A percentile compares a stretch with the other conserved stretches of the same genome.
phyloP scores from a whole-genome alignment of 2,888 invertebrate species.

The Ormyrus nitidulus region DNA sequence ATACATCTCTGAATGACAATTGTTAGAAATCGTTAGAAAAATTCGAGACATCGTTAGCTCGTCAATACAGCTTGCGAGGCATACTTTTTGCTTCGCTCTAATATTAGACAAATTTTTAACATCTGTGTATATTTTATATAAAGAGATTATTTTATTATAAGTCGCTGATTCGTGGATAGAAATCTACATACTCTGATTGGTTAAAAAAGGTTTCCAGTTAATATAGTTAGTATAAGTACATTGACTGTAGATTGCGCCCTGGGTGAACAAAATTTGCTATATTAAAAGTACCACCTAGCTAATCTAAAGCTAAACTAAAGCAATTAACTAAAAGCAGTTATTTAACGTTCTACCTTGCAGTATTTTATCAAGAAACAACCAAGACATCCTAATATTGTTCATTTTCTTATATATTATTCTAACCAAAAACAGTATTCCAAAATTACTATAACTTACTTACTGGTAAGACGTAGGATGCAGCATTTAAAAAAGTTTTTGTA shows the following conservation, averaged over 20 bases:
- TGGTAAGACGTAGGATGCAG: too few species aligned
- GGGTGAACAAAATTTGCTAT: background rate
- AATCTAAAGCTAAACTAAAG: background rate
- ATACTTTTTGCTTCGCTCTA: background rate
- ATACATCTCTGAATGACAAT: background rate
- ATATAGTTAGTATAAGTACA: conserved; percentile 28
- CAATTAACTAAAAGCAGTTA: too few species aligned
- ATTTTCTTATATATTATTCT: too few species aligned
- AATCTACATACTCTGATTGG: conserved; percentile 8
- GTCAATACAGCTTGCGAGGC: background rate
- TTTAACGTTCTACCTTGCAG: too few species aligned
- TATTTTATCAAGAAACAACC: too few species aligned
- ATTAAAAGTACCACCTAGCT: conserved; percentile 1
- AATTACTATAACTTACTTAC: too few species aligned
- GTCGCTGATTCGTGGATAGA: conserved; percentile 6
- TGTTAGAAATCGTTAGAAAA: conserved; percentile 43
- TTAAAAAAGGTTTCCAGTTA: conserved; percentile 1
- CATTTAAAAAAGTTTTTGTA: too few species aligned
- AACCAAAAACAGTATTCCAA: too few species aligned
- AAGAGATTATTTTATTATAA: background rate
- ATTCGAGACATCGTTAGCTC: background rate
- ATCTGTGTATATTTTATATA: background rate
- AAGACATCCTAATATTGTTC: too few species aligned
- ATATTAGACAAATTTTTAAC: conserved; percentile 10
- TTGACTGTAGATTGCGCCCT: conserved; percentile 1